A percentile compares a stretch with the other conserved stretches of the same genome.
Evolutionary conservation across 2,888 invertebrate genomes (phyloP).

Genomic region (Poecilobothrus nobilitatus): DNA sequence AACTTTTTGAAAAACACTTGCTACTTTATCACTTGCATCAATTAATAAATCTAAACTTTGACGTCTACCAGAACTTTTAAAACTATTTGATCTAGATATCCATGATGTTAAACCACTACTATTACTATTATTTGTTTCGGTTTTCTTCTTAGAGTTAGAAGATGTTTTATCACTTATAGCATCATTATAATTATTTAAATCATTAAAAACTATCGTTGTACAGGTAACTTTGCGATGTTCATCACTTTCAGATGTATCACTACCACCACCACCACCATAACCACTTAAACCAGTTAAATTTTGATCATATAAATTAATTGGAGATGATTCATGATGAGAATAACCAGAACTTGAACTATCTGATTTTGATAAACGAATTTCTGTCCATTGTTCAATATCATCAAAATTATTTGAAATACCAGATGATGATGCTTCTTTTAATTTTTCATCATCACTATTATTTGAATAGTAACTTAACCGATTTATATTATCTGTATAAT

Average conservation of each 20-base stretch:
- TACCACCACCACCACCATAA: constrained; percentile 25
- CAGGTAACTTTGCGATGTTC: constrained; percentile 42
- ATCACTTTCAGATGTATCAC: constrained; percentile 38
- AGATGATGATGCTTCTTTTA: constrained; percentile 13
- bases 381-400: constrained; percentile 44
- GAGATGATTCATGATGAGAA: constrained; percentile 35
- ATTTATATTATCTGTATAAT: not conserved
- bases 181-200: constrained; percentile 29
- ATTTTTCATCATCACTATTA: constrained; percentile 1
- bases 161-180: constrained; percentile 32
- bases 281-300: constrained; percentile 29
- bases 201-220: constrained; percentile 36
- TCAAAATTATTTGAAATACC: constrained; percentile 25
- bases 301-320: constrained; percentile 17
- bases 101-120: constrained; percentile 28
- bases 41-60: constrained; percentile 70
- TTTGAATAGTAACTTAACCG: not conserved
- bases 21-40: constrained; percentile 69
- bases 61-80: constrained; percentile 45
- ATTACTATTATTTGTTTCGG: constrained; percentile 44
- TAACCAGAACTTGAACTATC: constrained; percentile 43
- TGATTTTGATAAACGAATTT: constrained; percentile 42
- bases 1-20: constrained; percentile 64
- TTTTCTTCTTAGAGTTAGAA: constrained; percentile 43
- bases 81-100: constrained; percentile 41